Evolutionary conservation across 2,797 vertebrate genomes (phyloP).

Genomic region (Danio choprae): DNA sequence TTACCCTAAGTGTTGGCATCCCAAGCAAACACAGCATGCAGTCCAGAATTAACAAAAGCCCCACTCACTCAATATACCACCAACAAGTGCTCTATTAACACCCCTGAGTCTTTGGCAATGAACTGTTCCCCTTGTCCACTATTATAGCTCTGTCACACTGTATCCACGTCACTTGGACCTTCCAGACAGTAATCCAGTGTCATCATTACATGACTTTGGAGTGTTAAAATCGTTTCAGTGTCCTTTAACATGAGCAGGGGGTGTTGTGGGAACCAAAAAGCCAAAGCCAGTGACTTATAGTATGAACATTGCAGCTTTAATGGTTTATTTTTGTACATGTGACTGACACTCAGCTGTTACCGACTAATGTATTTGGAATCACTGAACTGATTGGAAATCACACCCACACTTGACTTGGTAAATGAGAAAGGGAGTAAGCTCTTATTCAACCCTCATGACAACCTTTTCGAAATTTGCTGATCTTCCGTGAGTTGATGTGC

Average conservation of each 20-base stretch:
- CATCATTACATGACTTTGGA: neutral
- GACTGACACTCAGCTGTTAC: neutral
- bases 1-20: neutral
- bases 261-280: neutral
- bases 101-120: neutral
- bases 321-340: constrained; percentile 23
- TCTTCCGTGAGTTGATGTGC: neutral
- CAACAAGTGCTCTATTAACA: constrained; percentile 9
- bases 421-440: neutral
- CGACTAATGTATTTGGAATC: neutral
- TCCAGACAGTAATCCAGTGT: constrained; percentile 3
- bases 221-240: neutral
- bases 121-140: neutral
- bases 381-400: neutral
- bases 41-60: neutral
- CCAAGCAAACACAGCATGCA: neutral
- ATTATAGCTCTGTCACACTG: neutral
- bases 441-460: too few species aligned
- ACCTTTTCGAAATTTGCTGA: neutral
- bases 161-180: neutral
- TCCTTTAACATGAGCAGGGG: constrained; percentile 6
- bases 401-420: neutral
- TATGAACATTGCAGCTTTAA: constrained; percentile 10
- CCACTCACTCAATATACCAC: neutral
- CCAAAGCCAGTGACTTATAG: neutral